Conservation (phyloP, 2,113 vertebrate species). For the Heterocephalus glaber region DNA sequence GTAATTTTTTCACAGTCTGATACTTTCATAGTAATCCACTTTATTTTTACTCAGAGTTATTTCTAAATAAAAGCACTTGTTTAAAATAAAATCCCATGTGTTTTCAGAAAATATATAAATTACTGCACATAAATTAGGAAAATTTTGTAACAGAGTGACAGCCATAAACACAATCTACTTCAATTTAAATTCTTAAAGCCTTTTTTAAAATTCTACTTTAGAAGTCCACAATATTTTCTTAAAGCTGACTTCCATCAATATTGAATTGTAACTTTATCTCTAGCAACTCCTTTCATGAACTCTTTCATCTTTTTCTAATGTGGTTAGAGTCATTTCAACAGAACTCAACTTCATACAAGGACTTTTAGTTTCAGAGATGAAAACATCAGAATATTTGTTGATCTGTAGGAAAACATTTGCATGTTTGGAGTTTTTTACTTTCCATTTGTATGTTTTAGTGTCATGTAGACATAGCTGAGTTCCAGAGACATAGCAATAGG, state of each 20-base stretch:
- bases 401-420: constrained; percentile 14
- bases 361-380: not conserved
- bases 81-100: not conserved
- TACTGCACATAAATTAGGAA: not conserved
- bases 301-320: constrained; percentile 38
- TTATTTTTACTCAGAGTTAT: not conserved
- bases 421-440: constrained; percentile 24
- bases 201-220: not conserved
- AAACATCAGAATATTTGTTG: constrained; percentile 17
- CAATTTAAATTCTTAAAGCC: not conserved
- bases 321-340: constrained; percentile 20
- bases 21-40: not conserved
- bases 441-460: not conserved
- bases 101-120: not conserved
- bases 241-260: constrained; percentile 6
- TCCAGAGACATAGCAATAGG: not conserved
- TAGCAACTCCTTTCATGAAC: not conserved
- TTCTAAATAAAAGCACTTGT: not conserved
- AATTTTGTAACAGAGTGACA: not conserved
- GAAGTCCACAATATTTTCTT: not conserved
- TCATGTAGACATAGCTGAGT: not conserved
- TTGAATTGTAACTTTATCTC: constrained; percentile 49
- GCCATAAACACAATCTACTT: not conserved
- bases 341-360: constrained; percentile 47
- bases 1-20: accelerated